Evolutionary conservation across 2,888 invertebrate species (phyloP).

Genomic region (Neria commutata): DNA sequence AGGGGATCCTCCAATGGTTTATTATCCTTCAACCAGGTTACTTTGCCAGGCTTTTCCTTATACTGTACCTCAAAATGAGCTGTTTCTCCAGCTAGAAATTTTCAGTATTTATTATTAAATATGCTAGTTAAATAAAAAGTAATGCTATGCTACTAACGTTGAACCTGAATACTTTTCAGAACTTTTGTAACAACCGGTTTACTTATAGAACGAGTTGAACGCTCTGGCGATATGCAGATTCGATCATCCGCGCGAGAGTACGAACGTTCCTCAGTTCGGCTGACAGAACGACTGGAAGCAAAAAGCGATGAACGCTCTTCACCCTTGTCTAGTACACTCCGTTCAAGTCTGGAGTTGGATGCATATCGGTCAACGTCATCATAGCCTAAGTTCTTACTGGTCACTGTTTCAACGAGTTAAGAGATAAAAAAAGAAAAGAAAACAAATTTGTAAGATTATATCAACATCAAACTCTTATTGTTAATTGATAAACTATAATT

Average conservation of each 20-base stretch:
- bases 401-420: no score
- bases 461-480: no score
- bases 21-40: constrained; percentile 89
- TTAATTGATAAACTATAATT: no score
- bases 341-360: constrained; percentile 39
- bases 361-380: constrained; percentile 36
- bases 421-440: no score
- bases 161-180: constrained; percentile 76
- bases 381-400: constrained; percentile 33
- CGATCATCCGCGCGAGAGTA: constrained; percentile 29
- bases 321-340: constrained; percentile 38
- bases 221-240: not conserved
- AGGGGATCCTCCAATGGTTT: constrained; percentile 76
- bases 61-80: constrained; percentile 81
- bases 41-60: constrained; percentile 68
- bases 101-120: not conserved
- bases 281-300: constrained; percentile 33
- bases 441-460: no score
- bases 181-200: constrained; percentile 77
- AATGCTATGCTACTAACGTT: constrained; percentile 70
- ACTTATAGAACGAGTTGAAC: constrained; percentile 62
- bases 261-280: constrained; percentile 36
- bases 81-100: constrained; percentile 75
- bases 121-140: not conserved
- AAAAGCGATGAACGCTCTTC: constrained; percentile 36